Conservation (phyloP, 35 echinoderm and acorn worm genomes). For the Lytechinus pictus region DNA sequence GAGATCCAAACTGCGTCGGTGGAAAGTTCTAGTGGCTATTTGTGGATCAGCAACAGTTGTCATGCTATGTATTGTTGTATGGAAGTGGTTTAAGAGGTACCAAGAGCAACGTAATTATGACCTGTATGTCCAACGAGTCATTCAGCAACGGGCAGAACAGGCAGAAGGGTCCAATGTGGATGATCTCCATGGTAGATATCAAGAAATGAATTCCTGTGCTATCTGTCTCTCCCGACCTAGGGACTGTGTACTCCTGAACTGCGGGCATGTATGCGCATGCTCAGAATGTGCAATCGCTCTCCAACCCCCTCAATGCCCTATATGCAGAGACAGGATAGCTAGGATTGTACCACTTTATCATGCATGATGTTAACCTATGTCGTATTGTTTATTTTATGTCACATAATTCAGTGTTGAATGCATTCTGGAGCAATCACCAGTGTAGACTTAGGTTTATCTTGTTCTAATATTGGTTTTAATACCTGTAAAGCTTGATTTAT, state of each 20-base stretch:
- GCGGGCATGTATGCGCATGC: conserved; percentile 95
- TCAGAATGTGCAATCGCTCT: conserved; percentile 68
- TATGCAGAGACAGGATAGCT: conserved; percentile 84
- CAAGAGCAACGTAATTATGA: conserved; percentile 58
- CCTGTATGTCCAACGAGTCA: conserved; percentile 57
- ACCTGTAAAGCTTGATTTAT: neutral
- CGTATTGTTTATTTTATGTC: neutral
- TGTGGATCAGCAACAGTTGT: conserved; percentile 81
- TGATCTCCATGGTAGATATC: neutral
- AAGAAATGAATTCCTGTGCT: conserved; percentile 71
- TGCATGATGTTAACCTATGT: conserved; percentile 52
- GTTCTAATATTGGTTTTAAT: neutral
- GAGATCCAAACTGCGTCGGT: conserved; percentile 65
- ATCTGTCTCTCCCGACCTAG: conserved; percentile 78
- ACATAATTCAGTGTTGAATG: neutral
- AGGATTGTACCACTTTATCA: conserved; percentile 93
- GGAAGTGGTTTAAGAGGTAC: conserved; percentile 79
- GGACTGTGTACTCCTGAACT: conserved; percentile 92
- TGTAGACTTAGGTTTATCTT: neutral
- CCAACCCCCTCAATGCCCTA: conserved; percentile 94
- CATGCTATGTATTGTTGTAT: conserved; percentile 49
- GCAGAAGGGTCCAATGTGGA: conserved; percentile 57
- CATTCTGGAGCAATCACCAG: neutral
- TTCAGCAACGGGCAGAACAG: conserved; percentile 54
- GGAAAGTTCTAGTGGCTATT: conserved; percentile 67